Conservation (phyloP, 2,113 vertebrate species). For the Vireo altiloquus region DNA sequence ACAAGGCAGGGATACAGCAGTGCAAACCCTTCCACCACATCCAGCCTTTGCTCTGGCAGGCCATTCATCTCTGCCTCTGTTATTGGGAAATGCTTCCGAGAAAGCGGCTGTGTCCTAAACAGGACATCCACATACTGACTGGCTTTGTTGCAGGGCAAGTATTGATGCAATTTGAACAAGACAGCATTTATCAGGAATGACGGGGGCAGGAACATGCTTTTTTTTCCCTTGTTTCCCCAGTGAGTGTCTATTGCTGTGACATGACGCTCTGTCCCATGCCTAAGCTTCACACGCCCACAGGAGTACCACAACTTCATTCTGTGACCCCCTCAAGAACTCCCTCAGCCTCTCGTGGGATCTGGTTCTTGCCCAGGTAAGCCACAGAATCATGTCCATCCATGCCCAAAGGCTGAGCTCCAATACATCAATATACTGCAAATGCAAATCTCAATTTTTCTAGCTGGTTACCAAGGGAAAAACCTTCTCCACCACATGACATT, state of each 20-base stretch:
- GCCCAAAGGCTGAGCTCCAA: neutral
- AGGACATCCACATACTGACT: neutral
- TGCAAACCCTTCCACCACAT: neutral
- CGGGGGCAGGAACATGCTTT: neutral
- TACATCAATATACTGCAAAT: rapidly evolving
- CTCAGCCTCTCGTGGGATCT: neutral
- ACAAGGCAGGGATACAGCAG: neutral
- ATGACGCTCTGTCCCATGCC: neutral
- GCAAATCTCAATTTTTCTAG: neutral
- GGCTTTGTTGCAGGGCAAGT: neutral
- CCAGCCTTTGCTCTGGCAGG: neutral
- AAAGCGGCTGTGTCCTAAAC: neutral
- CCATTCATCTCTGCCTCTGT: conserved; percentile 14
- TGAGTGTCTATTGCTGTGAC: neutral
- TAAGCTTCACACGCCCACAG: neutral
- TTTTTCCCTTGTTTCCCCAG: neutral
- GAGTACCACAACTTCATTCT: neutral
- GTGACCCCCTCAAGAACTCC: rapidly evolving
- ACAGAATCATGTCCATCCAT: rapidly evolving
- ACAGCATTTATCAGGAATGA: neutral
- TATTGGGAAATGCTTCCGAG: neutral
- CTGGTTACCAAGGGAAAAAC: neutral
- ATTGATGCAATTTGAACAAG: conserved; percentile 1
- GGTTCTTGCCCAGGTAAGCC: neutral
- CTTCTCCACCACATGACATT: neutral